phyloP scores from a whole-genome alignment of 2,113 vertebrate species.

The Pteruthius melanotis region DNA sequence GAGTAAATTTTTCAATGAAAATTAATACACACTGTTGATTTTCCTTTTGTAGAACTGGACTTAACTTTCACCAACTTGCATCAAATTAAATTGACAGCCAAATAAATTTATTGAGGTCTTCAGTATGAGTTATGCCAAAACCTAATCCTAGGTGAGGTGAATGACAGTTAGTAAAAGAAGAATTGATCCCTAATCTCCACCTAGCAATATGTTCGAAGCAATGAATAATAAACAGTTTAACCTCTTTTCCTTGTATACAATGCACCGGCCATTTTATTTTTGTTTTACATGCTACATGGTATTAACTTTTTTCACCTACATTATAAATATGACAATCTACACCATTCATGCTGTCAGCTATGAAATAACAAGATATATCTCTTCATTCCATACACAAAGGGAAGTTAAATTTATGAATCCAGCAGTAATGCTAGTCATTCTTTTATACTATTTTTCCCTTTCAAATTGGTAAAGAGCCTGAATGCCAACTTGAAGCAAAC shows the following conservation, averaged over 20 bases:
- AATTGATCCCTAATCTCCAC: conserved; percentile 48
- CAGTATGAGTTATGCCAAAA: conserved; percentile 52
- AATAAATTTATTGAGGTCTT: conserved; percentile 30
- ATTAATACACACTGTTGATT: not conserved
- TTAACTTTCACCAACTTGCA: not conserved
- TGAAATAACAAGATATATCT: conserved; percentile 25
- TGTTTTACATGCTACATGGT: not conserved
- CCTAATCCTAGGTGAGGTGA: conserved; percentile 1
- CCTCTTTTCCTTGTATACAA: conserved; percentile 16
- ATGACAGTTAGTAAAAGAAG: conserved; percentile 17
- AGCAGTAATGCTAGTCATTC: not conserved
- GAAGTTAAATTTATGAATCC: conserved; percentile 16
- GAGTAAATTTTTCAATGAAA: not conserved
- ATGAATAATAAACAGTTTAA: conserved; percentile 48
- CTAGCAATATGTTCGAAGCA: conserved; percentile 4
- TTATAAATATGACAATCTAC: conserved; percentile 27
- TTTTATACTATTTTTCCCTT: not conserved
- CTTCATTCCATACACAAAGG: conserved; percentile 23
- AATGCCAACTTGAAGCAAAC: not conserved
- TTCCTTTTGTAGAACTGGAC: not conserved
- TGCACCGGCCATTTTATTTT: not conserved
- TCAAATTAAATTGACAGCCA: not conserved
- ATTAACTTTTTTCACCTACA: not conserved
- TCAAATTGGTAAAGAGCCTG: not conserved
- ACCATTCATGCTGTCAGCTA: conserved; percentile 12